phyloP scores from a whole-genome alignment of 2,113 vertebrate species.

The Copsychus sechellarum region DNA sequence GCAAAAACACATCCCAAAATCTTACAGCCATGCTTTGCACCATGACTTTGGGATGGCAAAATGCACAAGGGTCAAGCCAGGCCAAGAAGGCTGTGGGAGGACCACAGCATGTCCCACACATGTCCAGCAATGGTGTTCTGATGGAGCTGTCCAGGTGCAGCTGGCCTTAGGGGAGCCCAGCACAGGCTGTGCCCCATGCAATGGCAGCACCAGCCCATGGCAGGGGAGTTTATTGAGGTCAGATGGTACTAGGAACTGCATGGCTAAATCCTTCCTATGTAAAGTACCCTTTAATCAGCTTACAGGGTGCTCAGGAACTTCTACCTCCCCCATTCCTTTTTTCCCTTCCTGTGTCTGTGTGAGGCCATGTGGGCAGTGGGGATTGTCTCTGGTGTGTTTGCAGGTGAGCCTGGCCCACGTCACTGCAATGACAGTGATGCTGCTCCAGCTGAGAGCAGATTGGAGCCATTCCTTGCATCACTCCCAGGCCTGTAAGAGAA shows the following conservation, averaged over 20 bases:
- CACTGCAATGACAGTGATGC: neutral
- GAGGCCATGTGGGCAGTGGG: neutral
- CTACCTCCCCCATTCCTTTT: neutral
- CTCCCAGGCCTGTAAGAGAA: neutral
- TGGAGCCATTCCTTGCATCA: neutral
- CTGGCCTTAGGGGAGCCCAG: neutral
- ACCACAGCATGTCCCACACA: neutral
- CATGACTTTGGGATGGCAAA: neutral
- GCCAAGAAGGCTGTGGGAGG: neutral
- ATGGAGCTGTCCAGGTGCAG: neutral
- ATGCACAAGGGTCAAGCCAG: neutral
- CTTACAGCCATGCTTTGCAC: neutral
- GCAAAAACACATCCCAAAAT: neutral
- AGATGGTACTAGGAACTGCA: constrained; percentile 8
- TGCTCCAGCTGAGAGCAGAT: neutral
- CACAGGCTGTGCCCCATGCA: neutral
- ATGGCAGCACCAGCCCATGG: neutral
- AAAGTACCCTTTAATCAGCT: constrained; percentile 70
- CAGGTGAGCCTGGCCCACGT: neutral
- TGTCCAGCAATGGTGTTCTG: neutral
- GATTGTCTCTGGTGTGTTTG: neutral
- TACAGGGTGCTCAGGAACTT: neutral
- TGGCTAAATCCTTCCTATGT: constrained; percentile 62
- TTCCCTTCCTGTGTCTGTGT: neutral
- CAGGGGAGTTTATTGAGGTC: constrained; percentile 49